These are phyloP conservation scores for Xiphophorus couchianus DNA, from an alignment of 2,113 vertebrate genomes.

Conservation along the genomic window DNA sequence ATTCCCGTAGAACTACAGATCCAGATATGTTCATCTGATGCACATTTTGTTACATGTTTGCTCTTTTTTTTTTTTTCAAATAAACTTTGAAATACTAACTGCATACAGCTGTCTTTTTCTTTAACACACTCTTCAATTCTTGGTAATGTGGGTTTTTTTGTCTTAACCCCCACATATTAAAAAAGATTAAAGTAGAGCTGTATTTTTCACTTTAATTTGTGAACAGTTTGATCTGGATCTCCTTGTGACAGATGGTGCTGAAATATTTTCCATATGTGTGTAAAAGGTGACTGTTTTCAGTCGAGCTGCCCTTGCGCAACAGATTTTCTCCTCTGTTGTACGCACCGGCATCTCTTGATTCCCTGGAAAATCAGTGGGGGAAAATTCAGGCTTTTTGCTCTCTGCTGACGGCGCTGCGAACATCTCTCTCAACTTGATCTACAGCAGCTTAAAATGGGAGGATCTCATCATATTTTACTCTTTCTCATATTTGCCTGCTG, in stretches of 20 bases:
- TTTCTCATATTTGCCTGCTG: slow-evolving; percentile 41
- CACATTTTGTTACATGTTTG: not conserved
- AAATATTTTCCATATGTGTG: slow-evolving; percentile 81
- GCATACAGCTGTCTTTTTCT: not conserved
- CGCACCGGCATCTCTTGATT: slow-evolving; percentile 21
- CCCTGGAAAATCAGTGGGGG: slow-evolving; percentile 24
- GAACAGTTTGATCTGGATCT: slow-evolving; percentile 46
- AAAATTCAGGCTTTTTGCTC: slow-evolving; percentile 27
- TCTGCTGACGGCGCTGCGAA: slow-evolving; percentile 3
- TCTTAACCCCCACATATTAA: not conserved
- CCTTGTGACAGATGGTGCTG: slow-evolving; percentile 71
- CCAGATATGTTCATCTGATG: not conserved
- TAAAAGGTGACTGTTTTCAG: slow-evolving; percentile 59
- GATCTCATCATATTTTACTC: slow-evolving; percentile 51
- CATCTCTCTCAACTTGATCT: not conserved
- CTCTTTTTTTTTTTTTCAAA: not conserved
- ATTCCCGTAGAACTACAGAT: not conserved
- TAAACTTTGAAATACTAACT: not conserved
- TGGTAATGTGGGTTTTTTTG: too few species aligned
- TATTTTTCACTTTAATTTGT: slow-evolving; percentile 15
- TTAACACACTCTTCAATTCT: too few species aligned
- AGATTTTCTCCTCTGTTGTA: slow-evolving; percentile 35
- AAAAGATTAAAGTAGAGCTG: slow-evolving; percentile 20
- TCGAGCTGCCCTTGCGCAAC: slow-evolving; percentile 60
- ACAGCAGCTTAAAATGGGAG: slow-evolving; percentile 50